Evolutionary conservation across 64 coral and sea anemone species (phyloP).

Genomic region (Acropora yongei): DNA sequence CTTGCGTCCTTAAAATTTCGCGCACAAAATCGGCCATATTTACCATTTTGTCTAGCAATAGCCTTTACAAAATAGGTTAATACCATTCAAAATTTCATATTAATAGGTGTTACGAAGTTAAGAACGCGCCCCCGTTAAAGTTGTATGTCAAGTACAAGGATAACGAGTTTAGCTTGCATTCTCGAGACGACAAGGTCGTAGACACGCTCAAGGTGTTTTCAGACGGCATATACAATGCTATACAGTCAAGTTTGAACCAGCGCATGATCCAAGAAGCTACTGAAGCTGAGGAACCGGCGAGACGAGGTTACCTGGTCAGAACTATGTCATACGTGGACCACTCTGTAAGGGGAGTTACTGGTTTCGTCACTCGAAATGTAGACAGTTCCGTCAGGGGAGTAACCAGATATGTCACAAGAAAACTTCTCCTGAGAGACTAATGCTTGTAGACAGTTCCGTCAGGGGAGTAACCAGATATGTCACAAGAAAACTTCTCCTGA

Average conservation of each 20-base stretch:
- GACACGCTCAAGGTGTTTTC: neutral
- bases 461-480: neutral
- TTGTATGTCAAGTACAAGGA: slow-evolving; percentile 12
- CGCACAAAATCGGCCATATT: no score
- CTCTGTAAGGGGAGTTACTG: neutral
- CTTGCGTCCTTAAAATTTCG: no score
- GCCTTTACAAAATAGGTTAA: no score
- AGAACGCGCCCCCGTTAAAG: slow-evolving; percentile 4
- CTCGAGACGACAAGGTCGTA: neutral
- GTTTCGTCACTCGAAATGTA: neutral
- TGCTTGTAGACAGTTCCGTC: neutral
- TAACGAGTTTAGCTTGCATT: slow-evolving; percentile 2
- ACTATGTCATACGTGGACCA: neutral
- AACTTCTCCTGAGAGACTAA: neutral
- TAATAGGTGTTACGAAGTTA: slow-evolving; percentile 6
- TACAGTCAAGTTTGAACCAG: neutral
- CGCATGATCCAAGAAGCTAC: neutral
- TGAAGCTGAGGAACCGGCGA: neutral
- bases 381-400: neutral
- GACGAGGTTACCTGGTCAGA: neutral
- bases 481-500: neutral
- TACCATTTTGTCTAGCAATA: no score
- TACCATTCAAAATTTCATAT: no score
- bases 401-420: neutral
- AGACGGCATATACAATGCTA: neutral